Base-by-base conservation (phyloP, 2,113 vertebrate genomes). In the Struthidea cinerea region DNA sequence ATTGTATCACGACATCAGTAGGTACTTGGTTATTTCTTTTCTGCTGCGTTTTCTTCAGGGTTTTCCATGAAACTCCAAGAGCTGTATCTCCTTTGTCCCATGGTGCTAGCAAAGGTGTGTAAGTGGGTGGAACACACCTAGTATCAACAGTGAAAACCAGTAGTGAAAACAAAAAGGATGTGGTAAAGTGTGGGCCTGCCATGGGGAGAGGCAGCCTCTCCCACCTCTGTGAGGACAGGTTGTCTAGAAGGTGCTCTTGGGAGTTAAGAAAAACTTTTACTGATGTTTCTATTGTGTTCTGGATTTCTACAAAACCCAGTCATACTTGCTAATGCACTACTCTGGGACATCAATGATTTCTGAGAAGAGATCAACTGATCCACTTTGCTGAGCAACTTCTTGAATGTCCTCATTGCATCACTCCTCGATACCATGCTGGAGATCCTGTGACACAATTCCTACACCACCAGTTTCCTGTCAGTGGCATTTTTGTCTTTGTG, bases 401-500 rank as follows among this genome's bases (percentile, higher is more conserved):
- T 32, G 8, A 55, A 47, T 65, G 59, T 42, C 27, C 26, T 41
- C 0, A 0, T 74, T 70, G 21, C 2, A 1, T 64, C 19, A 63
- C 16, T 41, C 9, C 44, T 68, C 0, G 0, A 39, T 73, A 42
- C 21, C 9, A 3, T 19, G 9, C 24, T 55, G 50, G 83, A 65
- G 46, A 73, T 68, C 46, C 53, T 41, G 59, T 5, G 1, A 44
- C n/a, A 68, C 1, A 9, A 57, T 73, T 83, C 28, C 75, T 88
- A 81, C 1, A 4, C 15, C 7, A 33, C 35, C 59, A 18, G 37
- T 79, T 83, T 92, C 64, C 79, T 85, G 56, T 26, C 24, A 35
- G 47, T 24, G 59, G 20, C 46, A 59, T 88, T 89, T 92, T 57
- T 92, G 41, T 79, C 39, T 26, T 78, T 76, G 59, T 67, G 59